These are phyloP conservation scores for Propithecus coquereli DNA, from an alignment of 2,113 vertebrate species.

Conservation along the genomic window DNA sequence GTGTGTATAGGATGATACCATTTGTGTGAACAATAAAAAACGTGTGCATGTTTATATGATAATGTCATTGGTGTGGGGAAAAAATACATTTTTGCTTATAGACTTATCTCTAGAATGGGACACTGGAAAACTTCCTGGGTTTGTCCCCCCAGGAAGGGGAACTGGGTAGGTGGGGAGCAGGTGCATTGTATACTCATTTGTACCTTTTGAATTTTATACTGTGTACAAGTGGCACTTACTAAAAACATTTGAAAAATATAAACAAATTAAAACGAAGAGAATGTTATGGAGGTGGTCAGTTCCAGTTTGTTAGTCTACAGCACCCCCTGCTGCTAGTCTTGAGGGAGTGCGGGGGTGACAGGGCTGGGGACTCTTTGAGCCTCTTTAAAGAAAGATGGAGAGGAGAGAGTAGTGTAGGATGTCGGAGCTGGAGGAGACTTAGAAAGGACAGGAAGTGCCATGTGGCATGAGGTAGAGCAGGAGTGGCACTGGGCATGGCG, in stretches of 20 bases:
- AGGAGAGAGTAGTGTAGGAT: not conserved
- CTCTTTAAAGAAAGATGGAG: not conserved
- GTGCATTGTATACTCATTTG: not conserved
- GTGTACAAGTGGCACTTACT: not conserved
- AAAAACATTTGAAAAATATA: not conserved
- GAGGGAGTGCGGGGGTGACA: not conserved
- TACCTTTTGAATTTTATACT: not conserved
- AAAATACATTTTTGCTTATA: not conserved
- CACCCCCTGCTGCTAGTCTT: conserved; percentile 30
- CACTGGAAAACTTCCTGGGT: not conserved
- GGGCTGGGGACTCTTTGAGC: not conserved
- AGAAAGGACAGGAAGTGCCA: not conserved
- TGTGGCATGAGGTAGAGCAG: not conserved
- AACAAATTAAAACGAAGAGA: not conserved
- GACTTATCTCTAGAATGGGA: not conserved
- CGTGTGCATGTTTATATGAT: not conserved
- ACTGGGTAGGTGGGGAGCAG: not conserved
- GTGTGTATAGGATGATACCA: not conserved
- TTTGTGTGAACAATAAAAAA: not conserved
- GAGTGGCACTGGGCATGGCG: not conserved
- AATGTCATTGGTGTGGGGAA: not conserved
- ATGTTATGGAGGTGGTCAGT: rapidly evolving
- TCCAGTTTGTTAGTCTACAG: not conserved
- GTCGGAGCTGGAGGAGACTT: not conserved
- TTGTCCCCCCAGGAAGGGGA: not conserved